Evolutionary conservation across 2,888 invertebrate species (phyloP).

Genomic region (Polymixis flavicincta): DNA sequence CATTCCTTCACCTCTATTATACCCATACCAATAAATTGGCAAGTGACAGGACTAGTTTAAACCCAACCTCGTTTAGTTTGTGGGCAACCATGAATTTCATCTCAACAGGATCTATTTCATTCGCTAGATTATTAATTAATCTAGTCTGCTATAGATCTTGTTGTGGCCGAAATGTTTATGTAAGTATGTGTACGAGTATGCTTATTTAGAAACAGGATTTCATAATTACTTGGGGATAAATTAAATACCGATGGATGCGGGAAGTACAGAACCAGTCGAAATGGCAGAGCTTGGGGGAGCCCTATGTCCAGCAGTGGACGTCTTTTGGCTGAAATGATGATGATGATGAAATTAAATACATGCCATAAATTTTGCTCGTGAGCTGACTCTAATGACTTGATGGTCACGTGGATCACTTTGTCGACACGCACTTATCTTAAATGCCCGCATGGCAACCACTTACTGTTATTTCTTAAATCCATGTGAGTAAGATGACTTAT

Average conservation of each 20-base stretch:
- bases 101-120: background rate
- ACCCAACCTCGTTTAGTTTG: background rate
- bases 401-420: too few relatives aligned
- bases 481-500: background rate
- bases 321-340: too few relatives aligned
- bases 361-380: background rate
- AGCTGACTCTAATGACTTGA: background rate
- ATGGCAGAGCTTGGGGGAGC: too few relatives aligned
- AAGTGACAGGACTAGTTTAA: conserved; percentile 2
- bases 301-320: too few relatives aligned
- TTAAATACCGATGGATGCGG: background rate
- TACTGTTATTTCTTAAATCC: background rate
- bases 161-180: background rate
- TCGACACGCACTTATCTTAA: background rate
- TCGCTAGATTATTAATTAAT: background rate
- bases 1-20: background rate
- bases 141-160: background rate
- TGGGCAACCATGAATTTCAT: background rate
- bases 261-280: too few relatives aligned
- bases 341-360: too few relatives aligned
- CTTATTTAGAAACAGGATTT: background rate
- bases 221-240: background rate
- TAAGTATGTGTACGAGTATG: too few relatives aligned
- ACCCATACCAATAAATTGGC: conserved; percentile 4
- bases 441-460: too few relatives aligned